Evolutionary conservation across 2,888 invertebrate genomes (phyloP).

Genomic region (Dryomyza anilis): DNA sequence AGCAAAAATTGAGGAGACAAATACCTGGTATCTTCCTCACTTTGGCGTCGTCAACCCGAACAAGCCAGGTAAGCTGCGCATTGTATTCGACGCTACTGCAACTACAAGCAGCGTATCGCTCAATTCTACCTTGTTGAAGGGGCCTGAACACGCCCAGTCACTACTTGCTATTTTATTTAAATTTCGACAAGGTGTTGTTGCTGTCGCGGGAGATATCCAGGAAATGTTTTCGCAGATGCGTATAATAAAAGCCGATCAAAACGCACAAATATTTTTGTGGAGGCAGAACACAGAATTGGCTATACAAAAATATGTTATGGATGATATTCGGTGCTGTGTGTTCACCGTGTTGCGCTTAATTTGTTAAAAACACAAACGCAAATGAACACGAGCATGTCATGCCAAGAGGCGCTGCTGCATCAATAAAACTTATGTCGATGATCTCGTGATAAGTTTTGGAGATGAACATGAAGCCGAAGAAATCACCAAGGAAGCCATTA

Average conservation of each 20-base stretch:
- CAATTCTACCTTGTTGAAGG: constrained; percentile 40
- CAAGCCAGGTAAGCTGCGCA: constrained; percentile 39
- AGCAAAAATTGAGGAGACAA: neutral
- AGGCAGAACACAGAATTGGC: neutral
- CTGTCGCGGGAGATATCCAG: constrained; percentile 2
- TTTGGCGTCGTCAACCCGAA: constrained; percentile 41
- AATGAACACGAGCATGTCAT: neutral
- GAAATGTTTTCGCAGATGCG: neutral
- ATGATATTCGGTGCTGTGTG: neutral
- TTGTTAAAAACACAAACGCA: neutral
- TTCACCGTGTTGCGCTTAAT: neutral
- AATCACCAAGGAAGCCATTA: constrained; percentile 4
- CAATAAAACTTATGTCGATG: constrained; percentile 25
- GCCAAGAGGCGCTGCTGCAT: neutral
- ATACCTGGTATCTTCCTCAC: constrained; percentile 41
- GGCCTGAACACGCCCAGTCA: constrained; percentile 41
- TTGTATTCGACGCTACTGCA: constrained; percentile 48
- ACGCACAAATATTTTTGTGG: constrained; percentile 7
- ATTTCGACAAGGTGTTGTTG: constrained; percentile 20
- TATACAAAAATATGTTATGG: neutral
- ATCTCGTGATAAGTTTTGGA: constrained; percentile 21
- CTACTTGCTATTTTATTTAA: constrained; percentile 14
- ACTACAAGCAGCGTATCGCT: constrained; percentile 36
- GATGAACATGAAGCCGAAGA: constrained; percentile 6
- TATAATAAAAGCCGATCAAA: neutral